Evolutionary conservation across 2,888 invertebrate genomes (phyloP).

Genomic region (Cryptocephalus primarius): DNA sequence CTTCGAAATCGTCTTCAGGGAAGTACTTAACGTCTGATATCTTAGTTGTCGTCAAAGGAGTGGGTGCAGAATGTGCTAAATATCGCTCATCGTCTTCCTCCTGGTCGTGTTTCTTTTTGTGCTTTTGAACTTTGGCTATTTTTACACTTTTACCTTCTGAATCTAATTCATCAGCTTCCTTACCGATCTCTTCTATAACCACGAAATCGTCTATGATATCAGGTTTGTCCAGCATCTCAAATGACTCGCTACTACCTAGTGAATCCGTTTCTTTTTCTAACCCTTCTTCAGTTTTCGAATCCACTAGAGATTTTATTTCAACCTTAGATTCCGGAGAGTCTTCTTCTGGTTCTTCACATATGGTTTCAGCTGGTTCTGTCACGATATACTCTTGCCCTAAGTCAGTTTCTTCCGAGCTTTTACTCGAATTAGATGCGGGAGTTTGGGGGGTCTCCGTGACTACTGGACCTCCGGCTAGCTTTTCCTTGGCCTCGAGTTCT

Average conservation of each 20-base stretch:
- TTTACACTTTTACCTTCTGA: constrained; percentile 71
- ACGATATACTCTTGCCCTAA: constrained; percentile 53
- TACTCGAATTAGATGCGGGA: constrained; percentile 51
- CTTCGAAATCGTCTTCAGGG: constrained; percentile 52
- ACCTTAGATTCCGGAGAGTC: constrained; percentile 34
- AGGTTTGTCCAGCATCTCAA: constrained; percentile 79
- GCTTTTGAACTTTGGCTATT: constrained; percentile 41
- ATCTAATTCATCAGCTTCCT: constrained; percentile 74
- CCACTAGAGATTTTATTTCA: constrained; percentile 48
- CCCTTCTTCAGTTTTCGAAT: constrained; percentile 46
- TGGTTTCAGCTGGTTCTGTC: constrained; percentile 45
- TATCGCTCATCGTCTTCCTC: constrained; percentile 63
- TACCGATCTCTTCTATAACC: constrained; percentile 78
- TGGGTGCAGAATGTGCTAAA: constrained; percentile 57
- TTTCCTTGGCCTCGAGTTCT: constrained; percentile 36
- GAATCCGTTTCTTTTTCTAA: constrained; percentile 46
- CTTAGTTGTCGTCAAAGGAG: constrained; percentile 40
- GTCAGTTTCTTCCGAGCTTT: constrained; percentile 54
- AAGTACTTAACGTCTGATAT: constrained; percentile 40
- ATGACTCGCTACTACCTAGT: constrained; percentile 66
- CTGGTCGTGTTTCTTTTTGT: constrained; percentile 53
- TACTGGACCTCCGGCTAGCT: constrained; percentile 14
- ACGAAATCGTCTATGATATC: constrained; percentile 81
- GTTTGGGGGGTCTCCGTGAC: constrained; percentile 45
- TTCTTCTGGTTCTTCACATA: constrained; percentile 45